Base-by-base conservation (phyloP, 2,888 invertebrate species). In the Drosophila anceps region DNA sequence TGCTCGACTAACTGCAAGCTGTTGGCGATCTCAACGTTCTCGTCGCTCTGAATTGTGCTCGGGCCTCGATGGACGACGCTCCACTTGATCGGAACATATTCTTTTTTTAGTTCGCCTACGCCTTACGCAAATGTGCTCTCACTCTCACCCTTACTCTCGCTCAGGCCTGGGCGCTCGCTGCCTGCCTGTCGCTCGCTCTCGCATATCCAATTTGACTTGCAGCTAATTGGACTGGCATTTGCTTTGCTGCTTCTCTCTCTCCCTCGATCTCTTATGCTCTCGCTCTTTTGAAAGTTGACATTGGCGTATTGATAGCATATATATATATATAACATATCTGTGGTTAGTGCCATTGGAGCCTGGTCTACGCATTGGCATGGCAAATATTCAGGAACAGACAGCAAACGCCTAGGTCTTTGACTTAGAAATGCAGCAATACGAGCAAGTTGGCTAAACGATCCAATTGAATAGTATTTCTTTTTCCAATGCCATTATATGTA, bases 61-160 rank as follows among this genome's bases (percentile, higher is more conserved):
- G 43, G 62, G n/a, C 54, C 24, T 12, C 54, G 54, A n/a, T 8
- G 51, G 35, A 13, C 54, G 46, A 29, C 65, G 55, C 61, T 76
- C 62, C 76, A 71, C 84, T 76, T 76, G 71, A 76, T 66, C 58
- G 69, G 66, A 29, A 2, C 66, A 66, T 33, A 46, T 69, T 79
- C 84, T 88, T 73, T 79, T 81, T 88, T 81, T 79, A 88, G 74
- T 70, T 73, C 79, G 84, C 84, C 89, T 81, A 83, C 88, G 84
- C 69, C 82, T 90, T 82, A 80, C 84, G 79, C 79, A 74, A 78
- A 81, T 74, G 66, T 35, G 54, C 20, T 57, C 64, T 44, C 57
- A 9, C 20, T 71, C 76, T 64, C 69, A 27, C 60, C 69, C 67
- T 67, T 75, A 44, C 50, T 66, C 54, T 43, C 31, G 0, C n/a